Base-by-base conservation (phyloP, 1,140 invertebrate species). In the Achroia grisella region DNA sequence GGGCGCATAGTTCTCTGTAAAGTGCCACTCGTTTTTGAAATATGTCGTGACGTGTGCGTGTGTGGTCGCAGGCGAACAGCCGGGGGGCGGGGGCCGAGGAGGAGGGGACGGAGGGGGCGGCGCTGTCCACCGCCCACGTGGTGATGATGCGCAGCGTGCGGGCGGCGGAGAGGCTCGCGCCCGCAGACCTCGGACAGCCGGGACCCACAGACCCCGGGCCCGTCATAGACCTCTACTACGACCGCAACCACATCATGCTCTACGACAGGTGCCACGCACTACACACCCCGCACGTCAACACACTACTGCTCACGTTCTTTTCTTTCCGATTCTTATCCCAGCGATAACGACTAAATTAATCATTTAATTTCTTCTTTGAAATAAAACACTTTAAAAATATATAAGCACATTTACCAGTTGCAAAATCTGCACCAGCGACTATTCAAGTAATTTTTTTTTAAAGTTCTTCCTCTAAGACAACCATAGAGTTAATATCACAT, bases 191-290 rank as follows among this genome's bases (percentile, higher is more conserved):
- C 28, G 6, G 14, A 39, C 39, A 13, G 14, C 11, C 1, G 31
- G 31, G 40, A 39, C 29, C 31, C 8, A 30, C 34, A 14, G 30
- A 54, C 37, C 39, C 55, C 6, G 54, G 60, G 37, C 33, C 54
- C 4, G n/a, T 72, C 40, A 42, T 74, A 32, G 39, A 65, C 33
- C 52, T 44, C 2, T 65, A 71, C 56, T 67, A 66, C 34, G 14
- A 29, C 8, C 45, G 58, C 45, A 45, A 62, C 40, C 48, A 60
- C 5, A 30, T 52, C 12, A 68, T 70, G 68, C 45, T 76, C 30
- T 62, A 49, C 13, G 68, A 76, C 5, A 62, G 43, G 72, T 73
- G 5, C 40, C 30, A 3, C 17, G 17, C 17, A 23, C 17, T 6
- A n/a, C 17, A 23, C 17, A 23, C 2, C 6, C 17, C 6, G 2